Percentiles rank a stretch among this genome's conserved stretches.
Evolutionary conservation across 2,113 vertebrate species (phyloP).

Genomic region (Microcebus ravelobensis): DNA sequence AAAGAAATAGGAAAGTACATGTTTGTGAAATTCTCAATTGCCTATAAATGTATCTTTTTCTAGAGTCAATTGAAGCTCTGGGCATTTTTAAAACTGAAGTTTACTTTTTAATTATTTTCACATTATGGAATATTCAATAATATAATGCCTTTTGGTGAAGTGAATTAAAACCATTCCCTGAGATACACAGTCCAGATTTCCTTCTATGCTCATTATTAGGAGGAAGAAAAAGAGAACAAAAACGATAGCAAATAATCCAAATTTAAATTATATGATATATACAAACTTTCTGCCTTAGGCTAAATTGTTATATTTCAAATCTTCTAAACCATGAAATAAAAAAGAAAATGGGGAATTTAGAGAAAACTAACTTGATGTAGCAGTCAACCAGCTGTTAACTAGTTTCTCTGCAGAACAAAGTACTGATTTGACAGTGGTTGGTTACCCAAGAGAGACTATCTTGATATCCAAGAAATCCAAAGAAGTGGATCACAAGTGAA

Average conservation of each 20-base stretch:
- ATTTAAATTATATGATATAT: constrained; percentile 80
- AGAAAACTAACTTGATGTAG: constrained; percentile 18
- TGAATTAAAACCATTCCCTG: constrained; percentile 82
- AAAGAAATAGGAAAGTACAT: constrained; percentile 45
- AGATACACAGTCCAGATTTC: constrained; percentile 78
- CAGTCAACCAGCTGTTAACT: background rate
- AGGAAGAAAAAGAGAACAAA: constrained; percentile 73
- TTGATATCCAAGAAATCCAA: background rate
- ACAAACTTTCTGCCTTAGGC: constrained; percentile 60
- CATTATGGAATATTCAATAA: constrained; percentile 59
- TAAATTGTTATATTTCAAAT: constrained; percentile 68
- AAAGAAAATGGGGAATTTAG: background rate
- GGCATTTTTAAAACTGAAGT: constrained; percentile 54
- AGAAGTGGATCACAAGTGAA: background rate
- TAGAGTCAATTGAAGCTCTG: constrained; percentile 5
- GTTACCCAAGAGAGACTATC: background rate
- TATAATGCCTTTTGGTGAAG: constrained; percentile 21
- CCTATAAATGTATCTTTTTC: constrained; percentile 35
- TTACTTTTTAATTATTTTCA: constrained; percentile 63
- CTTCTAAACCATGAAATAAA: background rate
- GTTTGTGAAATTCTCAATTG: constrained; percentile 11
- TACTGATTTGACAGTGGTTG: constrained; percentile 1
- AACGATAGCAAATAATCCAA: constrained; percentile 70
- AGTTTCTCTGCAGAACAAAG: constrained; percentile 22
- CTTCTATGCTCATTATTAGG: constrained; percentile 82